Evolutionary conservation across 2,888 invertebrate species (phyloP).

Genomic region (Nineta flava): DNA sequence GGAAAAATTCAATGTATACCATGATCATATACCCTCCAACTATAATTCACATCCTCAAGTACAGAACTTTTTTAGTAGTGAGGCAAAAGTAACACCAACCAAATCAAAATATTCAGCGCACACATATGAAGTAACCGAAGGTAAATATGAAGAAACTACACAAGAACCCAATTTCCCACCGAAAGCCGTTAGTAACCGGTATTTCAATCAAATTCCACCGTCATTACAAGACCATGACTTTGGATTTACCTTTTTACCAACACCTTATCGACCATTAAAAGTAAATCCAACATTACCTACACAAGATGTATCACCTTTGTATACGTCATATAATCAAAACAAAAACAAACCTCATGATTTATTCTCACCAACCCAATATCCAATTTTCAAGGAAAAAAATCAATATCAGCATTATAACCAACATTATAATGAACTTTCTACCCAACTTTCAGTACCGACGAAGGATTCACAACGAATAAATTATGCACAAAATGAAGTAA

Average conservation of each 20-base stretch:
- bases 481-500: slow-evolving; percentile 2
- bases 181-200: slow-evolving; percentile 8
- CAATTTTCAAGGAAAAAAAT: not conserved
- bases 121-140: slow-evolving; percentile 28
- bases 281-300: slow-evolving; percentile 3
- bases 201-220: slow-evolving; percentile 2
- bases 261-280: slow-evolving; percentile 23
- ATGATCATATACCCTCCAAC: slow-evolving; percentile 19
- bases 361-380: not conserved
- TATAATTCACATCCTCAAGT: slow-evolving; percentile 16
- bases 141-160: slow-evolving; percentile 15
- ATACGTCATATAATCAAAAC: slow-evolving; percentile 13
- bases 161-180: slow-evolving; percentile 13
- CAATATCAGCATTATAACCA: not conserved
- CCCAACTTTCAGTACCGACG: not conserved
- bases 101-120: slow-evolving; percentile 11
- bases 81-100: not conserved
- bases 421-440: not conserved
- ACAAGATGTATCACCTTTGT: slow-evolving; percentile 18
- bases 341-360: not conserved
- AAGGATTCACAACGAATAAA: not conserved
- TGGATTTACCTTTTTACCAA: slow-evolving; percentile 22
- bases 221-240: slow-evolving; percentile 6
- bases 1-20: slow-evolving; percentile 26
- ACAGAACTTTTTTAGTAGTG: slow-evolving; percentile 12